Evolutionary conservation across 2,888 invertebrate genomes (phyloP).

Genomic region (Volucella zonaria): DNA sequence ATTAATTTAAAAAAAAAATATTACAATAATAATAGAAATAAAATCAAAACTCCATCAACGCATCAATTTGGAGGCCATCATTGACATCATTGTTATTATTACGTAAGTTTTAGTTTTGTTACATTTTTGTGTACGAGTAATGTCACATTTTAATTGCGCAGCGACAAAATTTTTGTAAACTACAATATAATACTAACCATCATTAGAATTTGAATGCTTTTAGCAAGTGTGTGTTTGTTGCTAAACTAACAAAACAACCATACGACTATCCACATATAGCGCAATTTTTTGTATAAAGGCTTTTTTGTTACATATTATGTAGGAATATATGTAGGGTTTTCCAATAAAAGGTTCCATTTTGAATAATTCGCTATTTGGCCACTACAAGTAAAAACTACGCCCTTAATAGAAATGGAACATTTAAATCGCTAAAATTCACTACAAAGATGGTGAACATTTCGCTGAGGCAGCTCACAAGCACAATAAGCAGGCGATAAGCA

Average conservation of each 20-base stretch:
- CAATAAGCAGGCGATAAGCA: too few relatives aligned
- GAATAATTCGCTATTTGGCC: too few relatives aligned
- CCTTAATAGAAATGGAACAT: too few relatives aligned
- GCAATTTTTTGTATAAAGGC: neutral
- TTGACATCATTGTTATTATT: constrained; percentile 73
- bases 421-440: too few relatives aligned
- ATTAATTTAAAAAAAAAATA: constrained; percentile 11
- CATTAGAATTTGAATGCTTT: constrained; percentile 14
- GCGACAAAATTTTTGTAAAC: constrained; percentile 31
- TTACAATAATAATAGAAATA: constrained; percentile 27
- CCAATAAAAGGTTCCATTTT: neutral
- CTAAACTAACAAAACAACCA: constrained; percentile 3
- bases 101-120: constrained; percentile 73
- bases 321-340: too few relatives aligned
- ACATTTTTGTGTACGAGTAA: constrained; percentile 28
- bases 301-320: neutral
- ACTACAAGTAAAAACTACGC: too few relatives aligned
- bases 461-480: too few relatives aligned
- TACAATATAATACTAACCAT: constrained; percentile 37
- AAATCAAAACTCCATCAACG: constrained; percentile 69
- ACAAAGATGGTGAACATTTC: too few relatives aligned
- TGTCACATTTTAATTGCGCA: constrained; percentile 40
- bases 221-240: constrained; percentile 15
- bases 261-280: neutral
- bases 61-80: constrained; percentile 73